These are phyloP conservation scores for Columba livia DNA, from an alignment of 2,113 vertebrate species.

Conservation along the genomic window DNA sequence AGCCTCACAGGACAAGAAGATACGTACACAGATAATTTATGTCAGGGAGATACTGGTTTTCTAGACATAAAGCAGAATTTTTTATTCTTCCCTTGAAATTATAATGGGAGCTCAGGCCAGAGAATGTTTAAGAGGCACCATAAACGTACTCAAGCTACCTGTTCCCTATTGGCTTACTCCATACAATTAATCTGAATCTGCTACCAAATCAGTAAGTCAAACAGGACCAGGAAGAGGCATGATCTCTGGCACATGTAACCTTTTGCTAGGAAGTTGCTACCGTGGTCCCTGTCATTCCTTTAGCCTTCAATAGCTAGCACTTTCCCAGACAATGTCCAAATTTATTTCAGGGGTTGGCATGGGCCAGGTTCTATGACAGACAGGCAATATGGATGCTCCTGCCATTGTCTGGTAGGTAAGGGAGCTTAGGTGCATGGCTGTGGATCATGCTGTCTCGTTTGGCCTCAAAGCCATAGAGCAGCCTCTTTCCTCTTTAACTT, in stretches of 20 bases:
- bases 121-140: not conserved
- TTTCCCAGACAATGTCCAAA: not conserved
- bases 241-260: not conserved
- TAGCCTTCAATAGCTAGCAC: not conserved
- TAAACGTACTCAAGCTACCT: not conserved
- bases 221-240: not conserved
- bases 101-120: not conserved
- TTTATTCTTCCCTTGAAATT: not conserved
- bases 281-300: fast-evolving
- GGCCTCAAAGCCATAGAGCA: not conserved
- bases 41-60: not conserved
- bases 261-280: not conserved
- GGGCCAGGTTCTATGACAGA: not conserved
- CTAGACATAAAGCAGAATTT: not conserved
- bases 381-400: not conserved
- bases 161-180: not conserved
- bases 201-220: not conserved
- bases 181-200: not conserved
- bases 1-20: not conserved
- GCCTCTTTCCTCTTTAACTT: not conserved
- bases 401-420: not conserved
- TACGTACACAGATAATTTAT: not conserved
- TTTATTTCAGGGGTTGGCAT: not conserved
- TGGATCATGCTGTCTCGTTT: not conserved
- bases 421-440: not conserved